Percentiles rank a stretch among this genome's conserved stretches.
These are phyloP conservation scores for Strigops habroptila DNA, from an alignment of 2,113 vertebrate species.

Conservation along the genomic window DNA sequence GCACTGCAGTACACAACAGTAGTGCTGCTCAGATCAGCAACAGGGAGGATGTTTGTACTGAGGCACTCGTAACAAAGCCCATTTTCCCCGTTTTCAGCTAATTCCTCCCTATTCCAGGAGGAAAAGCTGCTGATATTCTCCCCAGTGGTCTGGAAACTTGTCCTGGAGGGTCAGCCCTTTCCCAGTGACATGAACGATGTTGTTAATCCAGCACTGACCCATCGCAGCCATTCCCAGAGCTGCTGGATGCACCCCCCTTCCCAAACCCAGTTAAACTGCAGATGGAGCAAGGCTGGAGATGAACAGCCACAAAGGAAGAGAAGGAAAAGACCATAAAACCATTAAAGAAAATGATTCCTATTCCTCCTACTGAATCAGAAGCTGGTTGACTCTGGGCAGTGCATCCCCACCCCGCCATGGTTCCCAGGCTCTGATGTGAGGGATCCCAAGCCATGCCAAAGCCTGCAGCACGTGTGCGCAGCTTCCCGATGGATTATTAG, in stretches of 20 bases:
- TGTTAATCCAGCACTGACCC: not conserved
- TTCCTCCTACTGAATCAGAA: not conserved
- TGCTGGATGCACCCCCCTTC: not conserved
- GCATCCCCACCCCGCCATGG: not conserved
- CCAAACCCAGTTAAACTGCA: not conserved
- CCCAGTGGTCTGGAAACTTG: not conserved
- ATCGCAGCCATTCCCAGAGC: not conserved
- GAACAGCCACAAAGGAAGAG: not conserved
- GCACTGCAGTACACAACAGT: not conserved
- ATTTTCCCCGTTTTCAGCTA: not conserved
- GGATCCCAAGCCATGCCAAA: not conserved
- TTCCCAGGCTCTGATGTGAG: not conserved
- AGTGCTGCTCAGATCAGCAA: not conserved
- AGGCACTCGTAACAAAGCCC: not conserved
- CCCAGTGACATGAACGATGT: fast-evolving
- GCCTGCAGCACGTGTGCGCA: not conserved
- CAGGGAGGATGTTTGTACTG: not conserved
- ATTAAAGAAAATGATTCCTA: not conserved
- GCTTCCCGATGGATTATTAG: not conserved
- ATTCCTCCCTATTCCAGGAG: not conserved
- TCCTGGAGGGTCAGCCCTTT: not conserved
- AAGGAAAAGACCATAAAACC: not conserved
- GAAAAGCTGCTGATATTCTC: not conserved
- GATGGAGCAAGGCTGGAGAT: not conserved
- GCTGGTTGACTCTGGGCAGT: not conserved